Percentiles rank a stretch among this genome's conserved stretches.
These are phyloP conservation scores for Choloepus didactylus DNA, from an alignment of 2,797 vertebrate genomes.

Conservation along the genomic window DNA sequence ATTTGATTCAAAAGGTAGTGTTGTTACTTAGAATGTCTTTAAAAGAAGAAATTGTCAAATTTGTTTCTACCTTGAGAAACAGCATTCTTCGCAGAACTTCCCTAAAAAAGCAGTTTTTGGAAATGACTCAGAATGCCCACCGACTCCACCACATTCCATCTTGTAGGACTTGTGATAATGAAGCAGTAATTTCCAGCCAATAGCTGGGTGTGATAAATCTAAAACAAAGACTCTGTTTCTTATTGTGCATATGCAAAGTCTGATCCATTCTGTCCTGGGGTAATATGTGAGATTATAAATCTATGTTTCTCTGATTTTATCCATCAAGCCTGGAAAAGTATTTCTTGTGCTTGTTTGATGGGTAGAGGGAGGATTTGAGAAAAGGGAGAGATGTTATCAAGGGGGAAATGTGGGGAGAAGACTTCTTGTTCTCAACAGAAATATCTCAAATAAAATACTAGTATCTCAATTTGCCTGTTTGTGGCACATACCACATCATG, in stretches of 20 bases:
- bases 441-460: slow-evolving; percentile 5
- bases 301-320: neutral
- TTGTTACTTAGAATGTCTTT: slow-evolving; percentile 19
- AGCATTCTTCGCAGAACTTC: slow-evolving; percentile 43
- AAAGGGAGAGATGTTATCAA: neutral
- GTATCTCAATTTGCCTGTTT: neutral
- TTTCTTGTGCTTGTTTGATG: neutral
- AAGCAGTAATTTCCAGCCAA: slow-evolving; percentile 31
- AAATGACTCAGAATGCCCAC: slow-evolving; percentile 54
- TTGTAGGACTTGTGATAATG: neutral
- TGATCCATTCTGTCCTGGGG: slow-evolving; percentile 7
- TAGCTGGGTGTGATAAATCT: neutral
- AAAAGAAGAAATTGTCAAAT: slow-evolving; percentile 58
- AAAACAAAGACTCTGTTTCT: neutral
- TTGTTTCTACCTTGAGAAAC: slow-evolving; percentile 49
- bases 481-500: neutral
- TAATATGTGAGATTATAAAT: slow-evolving; percentile 13
- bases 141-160: neutral
- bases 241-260: neutral
- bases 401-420: neutral
- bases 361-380: neutral
- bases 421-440: slow-evolving; percentile 47
- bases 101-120: slow-evolving; percentile 34
- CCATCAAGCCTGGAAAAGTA: neutral
- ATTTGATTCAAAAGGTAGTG: slow-evolving; percentile 64